Evolutionary conservation across 2,113 vertebrate species (phyloP).

Genomic region (Zapornia atra): DNA sequence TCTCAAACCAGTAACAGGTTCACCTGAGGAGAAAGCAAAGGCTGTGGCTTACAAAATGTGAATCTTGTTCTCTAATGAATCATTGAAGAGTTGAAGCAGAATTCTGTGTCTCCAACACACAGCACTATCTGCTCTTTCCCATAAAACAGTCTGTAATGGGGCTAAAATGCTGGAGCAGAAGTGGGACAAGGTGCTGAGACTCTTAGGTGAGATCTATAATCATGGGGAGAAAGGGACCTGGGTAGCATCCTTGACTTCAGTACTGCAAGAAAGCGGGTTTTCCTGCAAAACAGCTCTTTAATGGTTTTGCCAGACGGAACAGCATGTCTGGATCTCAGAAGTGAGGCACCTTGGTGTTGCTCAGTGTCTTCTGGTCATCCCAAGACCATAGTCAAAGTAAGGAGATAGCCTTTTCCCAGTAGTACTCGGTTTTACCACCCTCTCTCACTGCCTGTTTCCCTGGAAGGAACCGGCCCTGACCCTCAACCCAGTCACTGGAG

Average conservation of each 20-base stretch:
- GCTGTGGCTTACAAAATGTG: neutral
- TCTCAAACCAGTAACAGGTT: neutral
- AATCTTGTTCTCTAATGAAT: neutral
- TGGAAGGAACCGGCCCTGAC: neutral
- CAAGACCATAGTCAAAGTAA: neutral
- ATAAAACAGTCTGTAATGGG: neutral
- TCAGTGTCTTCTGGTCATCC: neutral
- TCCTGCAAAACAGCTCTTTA: neutral
- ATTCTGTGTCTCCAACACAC: neutral
- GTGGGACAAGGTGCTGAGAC: neutral
- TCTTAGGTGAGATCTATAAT: neutral
- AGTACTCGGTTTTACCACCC: neutral
- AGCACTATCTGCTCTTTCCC: accelerated
- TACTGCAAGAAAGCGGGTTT: neutral
- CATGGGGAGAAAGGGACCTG: neutral
- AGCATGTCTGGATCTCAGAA: neutral
- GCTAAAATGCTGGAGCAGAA: neutral
- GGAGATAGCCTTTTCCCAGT: neutral
- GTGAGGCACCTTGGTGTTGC: neutral
- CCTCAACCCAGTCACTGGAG: neutral
- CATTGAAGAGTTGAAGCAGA: neutral
- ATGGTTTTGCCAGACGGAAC: neutral
- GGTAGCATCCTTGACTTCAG: neutral
- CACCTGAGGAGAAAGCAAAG: neutral
- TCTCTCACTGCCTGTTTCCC: neutral